These are phyloP conservation scores for Trinectes maculatus DNA, from an alignment of 2,113 vertebrate species.

Conservation along the genomic window DNA sequence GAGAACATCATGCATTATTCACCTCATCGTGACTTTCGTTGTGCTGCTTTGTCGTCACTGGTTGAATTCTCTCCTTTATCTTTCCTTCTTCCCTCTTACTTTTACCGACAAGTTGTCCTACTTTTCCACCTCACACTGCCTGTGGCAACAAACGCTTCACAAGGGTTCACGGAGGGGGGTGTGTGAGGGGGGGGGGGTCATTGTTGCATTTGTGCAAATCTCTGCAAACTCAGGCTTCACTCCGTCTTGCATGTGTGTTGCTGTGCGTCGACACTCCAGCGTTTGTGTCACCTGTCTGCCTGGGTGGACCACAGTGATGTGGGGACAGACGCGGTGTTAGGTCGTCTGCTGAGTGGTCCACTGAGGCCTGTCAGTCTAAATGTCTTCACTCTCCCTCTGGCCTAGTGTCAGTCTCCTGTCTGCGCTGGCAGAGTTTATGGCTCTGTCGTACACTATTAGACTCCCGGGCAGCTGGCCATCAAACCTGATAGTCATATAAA, in stretches of 20 bases:
- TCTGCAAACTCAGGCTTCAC: constrained; percentile 38
- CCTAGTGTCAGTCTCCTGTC: constrained; percentile 12
- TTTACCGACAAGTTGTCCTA: constrained; percentile 26
- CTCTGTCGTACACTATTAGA: constrained; percentile 49
- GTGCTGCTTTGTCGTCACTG: constrained; percentile 14
- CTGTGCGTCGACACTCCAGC: constrained; percentile 15
- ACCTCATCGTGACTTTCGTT: constrained; percentile 23
- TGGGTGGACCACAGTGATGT: constrained; percentile 44
- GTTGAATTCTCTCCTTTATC: constrained; percentile 20
- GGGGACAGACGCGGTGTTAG: constrained; percentile 24
- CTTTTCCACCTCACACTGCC: constrained; percentile 26
- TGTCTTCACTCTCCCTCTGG: constrained; percentile 26
- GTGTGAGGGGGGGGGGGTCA: not conserved
- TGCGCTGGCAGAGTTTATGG: constrained; percentile 54
- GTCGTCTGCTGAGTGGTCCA: constrained; percentile 26
- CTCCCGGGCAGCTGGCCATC: constrained; percentile 35
- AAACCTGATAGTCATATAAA: constrained; percentile 41
- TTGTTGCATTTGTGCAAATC: constrained; percentile 41
- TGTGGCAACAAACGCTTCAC: constrained; percentile 10
- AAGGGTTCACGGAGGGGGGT: not conserved
- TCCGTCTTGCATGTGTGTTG: not conserved
- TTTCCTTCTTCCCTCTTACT: constrained; percentile 30
- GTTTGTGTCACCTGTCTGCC: constrained; percentile 68
- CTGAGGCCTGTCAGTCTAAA: constrained; percentile 21
- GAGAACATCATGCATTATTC: constrained; percentile 50